Evolutionary conservation across 2,113 vertebrate species (phyloP), one percentile per base, ranked within the genome.

Genomic region (Panthera uncia): DNA sequence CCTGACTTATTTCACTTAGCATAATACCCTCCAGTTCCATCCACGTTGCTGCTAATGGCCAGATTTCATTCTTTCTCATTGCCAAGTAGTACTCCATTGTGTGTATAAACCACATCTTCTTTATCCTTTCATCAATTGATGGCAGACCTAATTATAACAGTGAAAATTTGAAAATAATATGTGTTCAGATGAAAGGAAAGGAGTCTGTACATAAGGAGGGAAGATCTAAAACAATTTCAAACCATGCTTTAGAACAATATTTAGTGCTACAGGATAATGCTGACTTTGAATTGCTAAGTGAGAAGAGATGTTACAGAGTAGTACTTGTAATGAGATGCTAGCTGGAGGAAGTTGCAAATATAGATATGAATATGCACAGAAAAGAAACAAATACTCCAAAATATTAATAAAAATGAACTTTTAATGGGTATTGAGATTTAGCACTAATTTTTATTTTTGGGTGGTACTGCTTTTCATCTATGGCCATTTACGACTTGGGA

Each of bases 151-250:
- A 71, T 69, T 81, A 31, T 41, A 85, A 88, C 16, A 48, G 57
- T 36, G 91, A 92, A 81, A 55, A 9, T 41, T 91, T 91, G 33
- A 61, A 95, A 95, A 52, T 29, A 38, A 52, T 71, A 12, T 45
- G 36, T 93, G 33, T 65, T 89, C 63, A 36, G 36, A 81, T 61
- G 31, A 92, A 88, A 85, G 96, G 68, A 63, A 89, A 83, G 93
- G 36, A 61, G 6, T 18, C 81, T 25, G 2, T n/a, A 45, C 16
- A 2, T 55, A 73, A 90, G 68, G 85, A n/a, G 25, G 41, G 71
- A 33, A 23, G 4, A 33, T 68, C 27, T 45, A 9, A 4, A 61
- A 36, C 27, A 80, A 79, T 80, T 86, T 55, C 21, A 81, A 69
- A 80, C 31, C 74, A 71, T 41, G 15, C 19, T 78, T 86, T 68